These are phyloP conservation scores for Blera fallax DNA, from an alignment of 2,888 invertebrate species.

Conservation along the genomic window DNA sequence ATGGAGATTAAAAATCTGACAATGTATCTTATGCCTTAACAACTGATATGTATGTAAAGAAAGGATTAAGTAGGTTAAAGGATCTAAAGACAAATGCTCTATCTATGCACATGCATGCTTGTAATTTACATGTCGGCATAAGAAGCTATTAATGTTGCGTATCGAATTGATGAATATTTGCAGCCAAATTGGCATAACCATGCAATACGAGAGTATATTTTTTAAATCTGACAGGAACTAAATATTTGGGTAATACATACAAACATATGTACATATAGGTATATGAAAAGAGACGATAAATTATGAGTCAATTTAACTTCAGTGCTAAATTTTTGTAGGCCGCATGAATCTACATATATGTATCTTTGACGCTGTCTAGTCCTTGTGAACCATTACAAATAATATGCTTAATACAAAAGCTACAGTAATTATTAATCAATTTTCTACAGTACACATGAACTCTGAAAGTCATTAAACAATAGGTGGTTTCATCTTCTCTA, in stretches of 20 bases:
- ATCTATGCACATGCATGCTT: neutral
- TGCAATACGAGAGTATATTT: too few relatives aligned
- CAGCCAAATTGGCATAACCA: neutral
- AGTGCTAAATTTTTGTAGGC: too few relatives aligned
- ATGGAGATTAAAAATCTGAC: slow-evolving; percentile 23
- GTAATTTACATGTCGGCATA: neutral
- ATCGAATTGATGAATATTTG: slow-evolving; percentile 20
- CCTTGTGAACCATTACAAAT: neutral
- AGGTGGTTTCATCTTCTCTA: neutral
- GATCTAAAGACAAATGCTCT: neutral
- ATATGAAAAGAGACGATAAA: too few relatives aligned
- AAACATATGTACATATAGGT: too few relatives aligned
- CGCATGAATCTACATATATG: too few relatives aligned
- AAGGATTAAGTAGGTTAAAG: slow-evolving; percentile 28
- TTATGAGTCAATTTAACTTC: too few relatives aligned
- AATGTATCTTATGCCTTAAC: slow-evolving; percentile 2
- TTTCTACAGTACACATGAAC: neutral
- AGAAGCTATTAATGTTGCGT: slow-evolving; percentile 2
- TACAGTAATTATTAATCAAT: neutral
- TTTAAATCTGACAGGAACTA: too few relatives aligned
- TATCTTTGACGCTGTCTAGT: neutral
- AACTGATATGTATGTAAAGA: neutral
- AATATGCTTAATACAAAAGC: neutral
- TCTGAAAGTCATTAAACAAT: neutral
- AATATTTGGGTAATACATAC: too few relatives aligned